These are phyloP conservation scores for Cheilosia urbana DNA, from an alignment of 2,888 invertebrate species.

Conservation along the genomic window DNA sequence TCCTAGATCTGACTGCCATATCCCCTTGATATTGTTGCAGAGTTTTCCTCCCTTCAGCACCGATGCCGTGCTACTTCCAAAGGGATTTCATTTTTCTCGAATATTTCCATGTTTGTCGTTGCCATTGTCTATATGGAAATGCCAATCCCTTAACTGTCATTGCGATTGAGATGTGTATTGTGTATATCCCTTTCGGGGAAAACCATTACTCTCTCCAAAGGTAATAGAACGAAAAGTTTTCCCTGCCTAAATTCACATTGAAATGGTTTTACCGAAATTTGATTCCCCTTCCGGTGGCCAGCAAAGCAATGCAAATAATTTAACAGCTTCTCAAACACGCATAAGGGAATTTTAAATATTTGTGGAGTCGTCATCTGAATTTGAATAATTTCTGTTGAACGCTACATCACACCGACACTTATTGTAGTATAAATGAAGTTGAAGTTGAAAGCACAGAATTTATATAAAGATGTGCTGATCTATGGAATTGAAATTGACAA, in stretches of 20 bases:
- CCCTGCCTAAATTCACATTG: not conserved
- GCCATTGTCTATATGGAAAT: slow-evolving; percentile 47
- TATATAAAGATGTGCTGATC: not conserved
- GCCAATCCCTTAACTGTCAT: slow-evolving; percentile 44
- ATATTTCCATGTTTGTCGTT: slow-evolving; percentile 22
- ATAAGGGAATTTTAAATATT: slow-evolving; percentile 17
- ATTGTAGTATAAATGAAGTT: no score
- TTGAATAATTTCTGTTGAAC: slow-evolving; percentile 8
- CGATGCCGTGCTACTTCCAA: not conserved
- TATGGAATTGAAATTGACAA: slow-evolving; percentile 25
- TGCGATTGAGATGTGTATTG: not conserved
- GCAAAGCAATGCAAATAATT: slow-evolving; percentile 32
- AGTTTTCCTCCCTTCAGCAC: not conserved
- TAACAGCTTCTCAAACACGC: slow-evolving; percentile 36
- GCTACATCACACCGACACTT: not conserved
- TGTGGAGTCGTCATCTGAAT: slow-evolving; percentile 1
- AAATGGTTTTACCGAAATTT: slow-evolving; percentile 10
- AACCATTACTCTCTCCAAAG: slow-evolving; percentile 15
- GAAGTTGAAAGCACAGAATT: no score
- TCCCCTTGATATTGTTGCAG: not conserved
- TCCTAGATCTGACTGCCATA: not conserved
- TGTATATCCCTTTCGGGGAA: slow-evolving; percentile 14
- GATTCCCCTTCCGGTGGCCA: slow-evolving; percentile 29
- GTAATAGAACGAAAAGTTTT: slow-evolving; percentile 15
- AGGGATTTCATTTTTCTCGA: not conserved